Conservation (phyloP, 2,797 vertebrate genomes). For the Cynodonichthys magdalenae region DNA sequence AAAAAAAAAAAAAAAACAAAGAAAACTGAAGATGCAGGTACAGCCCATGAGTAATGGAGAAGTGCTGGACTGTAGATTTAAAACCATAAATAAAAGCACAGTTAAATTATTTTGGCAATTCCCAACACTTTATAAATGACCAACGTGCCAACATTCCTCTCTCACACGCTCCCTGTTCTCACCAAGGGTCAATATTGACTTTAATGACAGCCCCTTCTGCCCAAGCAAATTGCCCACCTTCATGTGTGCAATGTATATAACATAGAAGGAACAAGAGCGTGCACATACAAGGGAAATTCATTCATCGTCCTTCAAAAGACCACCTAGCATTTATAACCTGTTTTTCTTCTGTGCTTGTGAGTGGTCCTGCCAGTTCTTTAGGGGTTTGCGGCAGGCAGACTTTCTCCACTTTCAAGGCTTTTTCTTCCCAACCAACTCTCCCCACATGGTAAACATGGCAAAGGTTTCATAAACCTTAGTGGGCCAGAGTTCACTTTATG, state of each 20-base stretch:
- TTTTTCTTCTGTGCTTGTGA: slow-evolving; percentile 39
- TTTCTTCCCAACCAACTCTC: slow-evolving; percentile 38
- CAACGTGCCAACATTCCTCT: slow-evolving; percentile 51
- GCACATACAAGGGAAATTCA: slow-evolving; percentile 34
- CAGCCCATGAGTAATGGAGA: slow-evolving; percentile 18
- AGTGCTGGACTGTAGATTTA: slow-evolving; percentile 17
- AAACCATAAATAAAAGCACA: slow-evolving; percentile 15
- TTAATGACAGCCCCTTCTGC: slow-evolving; percentile 43
- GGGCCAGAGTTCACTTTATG: slow-evolving; percentile 4
- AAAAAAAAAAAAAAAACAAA: background rate
- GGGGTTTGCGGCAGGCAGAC: slow-evolving; percentile 39
- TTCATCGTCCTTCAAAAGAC: slow-evolving; percentile 37
- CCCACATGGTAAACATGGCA: slow-evolving; percentile 55
- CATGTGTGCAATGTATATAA: slow-evolving; percentile 37
- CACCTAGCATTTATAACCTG: slow-evolving; percentile 20
- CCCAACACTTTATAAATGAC: slow-evolving; percentile 26
- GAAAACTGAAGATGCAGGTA: slow-evolving; percentile 19
- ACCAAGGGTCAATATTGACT: slow-evolving; percentile 76
- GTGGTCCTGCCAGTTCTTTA: slow-evolving; percentile 36
- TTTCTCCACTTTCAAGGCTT: slow-evolving; percentile 45
- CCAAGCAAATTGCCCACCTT: slow-evolving; percentile 47
- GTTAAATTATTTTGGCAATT: slow-evolving; percentile 39
- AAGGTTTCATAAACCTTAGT: slow-evolving; percentile 41
- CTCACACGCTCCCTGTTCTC: slow-evolving; percentile 26
- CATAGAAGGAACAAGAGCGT: slow-evolving; percentile 32